Evolutionary conservation across 53 echinoderm and acorn worm species (phyloP).

Genomic region (Apostichopus leukothele): DNA sequence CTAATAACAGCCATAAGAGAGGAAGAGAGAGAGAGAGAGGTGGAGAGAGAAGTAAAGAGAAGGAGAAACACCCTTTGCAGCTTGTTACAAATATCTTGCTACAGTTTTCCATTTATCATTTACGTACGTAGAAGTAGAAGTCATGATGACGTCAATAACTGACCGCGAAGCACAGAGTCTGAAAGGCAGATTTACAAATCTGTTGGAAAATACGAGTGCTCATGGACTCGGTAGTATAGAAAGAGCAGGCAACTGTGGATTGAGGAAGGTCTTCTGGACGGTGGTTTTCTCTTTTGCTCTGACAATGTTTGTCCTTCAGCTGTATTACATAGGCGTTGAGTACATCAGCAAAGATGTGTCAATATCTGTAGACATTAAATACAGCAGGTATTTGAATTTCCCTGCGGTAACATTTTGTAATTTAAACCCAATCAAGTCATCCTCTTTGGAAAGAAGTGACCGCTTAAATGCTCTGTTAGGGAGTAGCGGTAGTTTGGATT

Average conservation of each 20-base stretch:
- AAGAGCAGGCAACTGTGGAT: conserved; percentile 34
- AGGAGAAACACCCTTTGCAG: too few relatives aligned
- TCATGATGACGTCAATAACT: background rate
- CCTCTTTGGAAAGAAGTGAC: conserved; percentile 4
- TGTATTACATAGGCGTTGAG: conserved; percentile 15
- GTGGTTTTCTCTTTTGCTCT: conserved; percentile 39
- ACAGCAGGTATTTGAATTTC: conserved; percentile 46
- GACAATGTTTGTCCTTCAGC: conserved; percentile 51
- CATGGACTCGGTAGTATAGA: conserved; percentile 56
- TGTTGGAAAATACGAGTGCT: conserved; percentile 54
- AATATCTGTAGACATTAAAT: conserved; percentile 47
- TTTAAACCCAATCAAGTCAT: conserved; percentile 54
- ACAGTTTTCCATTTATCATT: too few relatives aligned
- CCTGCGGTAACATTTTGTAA: conserved; percentile 59
- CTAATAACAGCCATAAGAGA: too few relatives aligned
- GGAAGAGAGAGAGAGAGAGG: too few relatives aligned
- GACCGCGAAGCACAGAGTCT: conserved; percentile 9
- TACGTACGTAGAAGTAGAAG: background rate
- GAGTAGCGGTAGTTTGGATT: background rate
- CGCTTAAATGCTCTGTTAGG: background rate
- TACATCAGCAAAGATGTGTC: conserved; percentile 48
- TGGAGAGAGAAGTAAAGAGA: too few relatives aligned
- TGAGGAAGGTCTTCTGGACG: conserved; percentile 54
- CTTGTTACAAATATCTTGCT: too few relatives aligned
- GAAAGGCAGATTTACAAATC: conserved; percentile 14